A percentile compares a stretch with the other conserved stretches of the same genome.
Evolutionary conservation across 2,113 vertebrate genomes (phyloP).

Genomic region (Pyrgilauda ruficollis): DNA sequence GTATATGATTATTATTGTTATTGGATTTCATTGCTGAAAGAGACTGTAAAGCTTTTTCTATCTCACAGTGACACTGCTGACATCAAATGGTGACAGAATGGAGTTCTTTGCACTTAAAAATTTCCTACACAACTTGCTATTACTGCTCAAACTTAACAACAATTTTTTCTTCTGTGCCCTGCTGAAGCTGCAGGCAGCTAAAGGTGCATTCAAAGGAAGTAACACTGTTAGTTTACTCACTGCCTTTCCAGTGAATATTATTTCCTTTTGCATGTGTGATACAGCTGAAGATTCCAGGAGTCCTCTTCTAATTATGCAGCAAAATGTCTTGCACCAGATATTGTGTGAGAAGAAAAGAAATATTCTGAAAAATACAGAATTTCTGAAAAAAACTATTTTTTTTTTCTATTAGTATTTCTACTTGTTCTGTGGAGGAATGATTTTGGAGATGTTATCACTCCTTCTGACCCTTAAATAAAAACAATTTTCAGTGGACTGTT

Average conservation of each 20-base stretch:
- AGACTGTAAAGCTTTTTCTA: not conserved
- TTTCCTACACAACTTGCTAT: not conserved
- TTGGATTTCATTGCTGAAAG: not conserved
- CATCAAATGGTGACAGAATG: not conserved
- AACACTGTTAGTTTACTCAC: not conserved
- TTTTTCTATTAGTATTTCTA: not conserved
- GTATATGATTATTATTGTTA: not conserved
- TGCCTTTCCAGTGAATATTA: slow-evolving; percentile 1
- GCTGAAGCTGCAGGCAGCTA: not conserved
- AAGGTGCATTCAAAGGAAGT: not conserved
- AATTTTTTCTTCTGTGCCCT: not conserved
- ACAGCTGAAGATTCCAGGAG: not conserved
- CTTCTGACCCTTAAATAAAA: not conserved
- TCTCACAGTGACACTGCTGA: not conserved
- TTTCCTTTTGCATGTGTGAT: not conserved
- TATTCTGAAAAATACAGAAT: not conserved
- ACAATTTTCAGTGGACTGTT: not conserved
- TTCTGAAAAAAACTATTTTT: not conserved
- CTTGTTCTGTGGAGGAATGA: not conserved
- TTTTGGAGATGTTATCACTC: not conserved
- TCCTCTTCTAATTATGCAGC: slow-evolving; percentile 10
- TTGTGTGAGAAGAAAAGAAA: not conserved
- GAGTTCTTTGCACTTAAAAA: not conserved
- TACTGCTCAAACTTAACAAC: not conserved
- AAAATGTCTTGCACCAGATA: slow-evolving; percentile 14